These are phyloP conservation scores for Zaprionus tsacasi DNA, from an alignment of 1,140 invertebrate species.

Conservation along the genomic window DNA sequence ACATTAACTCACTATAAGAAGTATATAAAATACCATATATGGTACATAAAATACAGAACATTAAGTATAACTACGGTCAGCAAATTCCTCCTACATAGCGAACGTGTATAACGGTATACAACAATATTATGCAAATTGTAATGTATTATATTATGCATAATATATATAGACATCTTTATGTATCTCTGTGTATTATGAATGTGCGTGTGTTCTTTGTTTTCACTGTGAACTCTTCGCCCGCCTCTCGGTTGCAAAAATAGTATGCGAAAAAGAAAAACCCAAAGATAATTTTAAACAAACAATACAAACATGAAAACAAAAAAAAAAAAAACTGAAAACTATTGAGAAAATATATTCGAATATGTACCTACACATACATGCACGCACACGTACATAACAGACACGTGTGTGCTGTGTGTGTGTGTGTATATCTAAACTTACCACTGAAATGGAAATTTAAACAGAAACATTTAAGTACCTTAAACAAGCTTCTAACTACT, in stretches of 20 bases:
- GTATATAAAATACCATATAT: background rate
- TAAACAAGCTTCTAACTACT: conserved; percentile 2
- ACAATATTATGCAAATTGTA: conserved; percentile 26
- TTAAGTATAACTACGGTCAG: conserved; percentile 35
- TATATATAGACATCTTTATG: conserved; percentile 5
- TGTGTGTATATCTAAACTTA: conserved; percentile 12
- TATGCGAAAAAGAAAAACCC: background rate
- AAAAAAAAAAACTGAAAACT: conserved; percentile 6
- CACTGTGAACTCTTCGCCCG: background rate
- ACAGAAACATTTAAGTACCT: conserved; percentile 11
- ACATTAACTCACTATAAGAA: conserved; percentile 2
- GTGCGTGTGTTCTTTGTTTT: conserved; percentile 15
- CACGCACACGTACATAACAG: conserved; percentile 3
- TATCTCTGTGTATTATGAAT: conserved; percentile 23
- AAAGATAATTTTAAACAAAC: conserved; percentile 4
- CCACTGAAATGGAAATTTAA: conserved; percentile 11
- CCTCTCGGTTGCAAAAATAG: conserved; percentile 21
- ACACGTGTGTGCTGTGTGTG: conserved; percentile 6
- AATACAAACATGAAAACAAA: background rate
- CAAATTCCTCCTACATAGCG: conserved; percentile 46
- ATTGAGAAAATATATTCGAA: conserved; percentile 58
- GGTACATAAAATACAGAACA: conserved; percentile 5
- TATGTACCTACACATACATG: conserved; percentile 65
- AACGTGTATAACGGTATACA: conserved; percentile 10
- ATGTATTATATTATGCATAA: conserved; percentile 28